Conservation (phyloP, 2,797 vertebrate genomes). For the Artibeus jamaicensis region DNA sequence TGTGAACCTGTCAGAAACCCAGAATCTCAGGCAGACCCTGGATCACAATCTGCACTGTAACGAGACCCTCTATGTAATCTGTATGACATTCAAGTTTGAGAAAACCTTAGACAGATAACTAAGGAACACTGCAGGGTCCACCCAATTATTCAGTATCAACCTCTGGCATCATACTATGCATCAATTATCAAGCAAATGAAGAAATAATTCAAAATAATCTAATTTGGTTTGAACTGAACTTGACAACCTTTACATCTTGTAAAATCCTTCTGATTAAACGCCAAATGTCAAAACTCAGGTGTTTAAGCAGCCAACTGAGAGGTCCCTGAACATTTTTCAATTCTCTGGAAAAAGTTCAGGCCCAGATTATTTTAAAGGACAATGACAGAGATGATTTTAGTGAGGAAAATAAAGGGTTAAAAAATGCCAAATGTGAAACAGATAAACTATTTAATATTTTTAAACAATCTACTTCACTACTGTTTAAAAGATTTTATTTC, state of each 20-base stretch:
- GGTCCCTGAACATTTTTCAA: not conserved
- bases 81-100: not conserved
- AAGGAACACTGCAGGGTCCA: not conserved
- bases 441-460: not conserved
- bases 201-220: slow-evolving; percentile 26
- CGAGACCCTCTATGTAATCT: not conserved
- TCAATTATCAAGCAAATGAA: not conserved
- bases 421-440: slow-evolving; percentile 34
- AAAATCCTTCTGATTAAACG: slow-evolving; percentile 11
- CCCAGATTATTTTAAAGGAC: not conserved
- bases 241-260: not conserved
- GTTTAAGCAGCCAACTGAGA: not conserved
- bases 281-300: not conserved
- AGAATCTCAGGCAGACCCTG: not conserved
- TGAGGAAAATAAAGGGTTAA: slow-evolving; percentile 29
- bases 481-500: not conserved
- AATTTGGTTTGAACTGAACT: not conserved
- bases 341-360: not conserved
- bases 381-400: not conserved
- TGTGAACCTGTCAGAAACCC: not conserved
- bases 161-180: not conserved
- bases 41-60: not conserved
- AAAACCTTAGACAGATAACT: not conserved
- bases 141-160: not conserved
- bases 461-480: not conserved